Base-by-base conservation (phyloP, 1,140 invertebrate species). In the Pollicipes pollicipes region DNA sequence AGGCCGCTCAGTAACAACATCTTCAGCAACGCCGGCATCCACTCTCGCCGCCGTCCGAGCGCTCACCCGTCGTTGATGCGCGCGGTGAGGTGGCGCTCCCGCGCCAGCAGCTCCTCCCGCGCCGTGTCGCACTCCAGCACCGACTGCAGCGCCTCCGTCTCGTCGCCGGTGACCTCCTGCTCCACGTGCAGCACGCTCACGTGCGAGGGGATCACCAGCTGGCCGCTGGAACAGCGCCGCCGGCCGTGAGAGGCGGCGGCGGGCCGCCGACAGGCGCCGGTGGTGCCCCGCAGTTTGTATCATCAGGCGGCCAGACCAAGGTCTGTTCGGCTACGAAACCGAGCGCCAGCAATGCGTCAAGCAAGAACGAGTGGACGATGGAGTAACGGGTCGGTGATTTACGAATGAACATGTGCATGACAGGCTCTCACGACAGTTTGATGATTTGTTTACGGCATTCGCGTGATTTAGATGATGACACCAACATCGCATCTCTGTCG, bases 161-260 rank as follows among this genome's bases (percentile, higher is more conserved):
- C 93, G 82, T 98, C 91, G 16, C 96, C 96, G 3, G 91, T 88
- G 0, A 90, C 95, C 82, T 99, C 97, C 81, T 99, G 97, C 80
- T 99, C 97, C 4, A 99, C 97, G 78, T 98, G 95, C 21, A 99
- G 81, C 71, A 98, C 88, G 31, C 90, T 88, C 75, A 99, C 88
- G 76, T 98, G 94, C 0, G 90, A 89, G 0, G 97, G 95, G 80
- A 99, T 98, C 79, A 88, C 87, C 68, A 99, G 79, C 76, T 91
- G 88, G 74, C 88, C 87, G 74, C 88, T 86, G 73, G 71, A 78
- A 77, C 6, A 35, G 35, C 6, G 6, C 6, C 35, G 35, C 35
- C 58, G 26, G 17, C 6, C 58, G 17, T 31, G 27, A 76, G 21
- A 68, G 35, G 45, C 13, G 24, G 71, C 29, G 68, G 31, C 8